These are phyloP conservation scores for Empis livida DNA, from an alignment of 2,888 invertebrate genomes.

Conservation along the genomic window DNA sequence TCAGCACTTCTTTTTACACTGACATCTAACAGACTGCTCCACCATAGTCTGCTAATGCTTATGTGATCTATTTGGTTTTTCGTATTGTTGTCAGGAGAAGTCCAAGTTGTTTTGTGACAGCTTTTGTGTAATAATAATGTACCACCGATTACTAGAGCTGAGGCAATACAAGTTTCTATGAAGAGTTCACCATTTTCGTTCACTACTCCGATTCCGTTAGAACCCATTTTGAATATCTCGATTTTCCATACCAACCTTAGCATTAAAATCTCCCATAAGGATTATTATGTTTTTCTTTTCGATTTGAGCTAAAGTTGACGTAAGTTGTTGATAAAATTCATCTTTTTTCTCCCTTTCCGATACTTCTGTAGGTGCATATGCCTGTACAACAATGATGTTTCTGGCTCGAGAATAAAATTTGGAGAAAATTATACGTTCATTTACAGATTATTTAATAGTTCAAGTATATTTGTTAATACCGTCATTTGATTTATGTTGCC, in stretches of 20 bases:
- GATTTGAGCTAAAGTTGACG: background rate
- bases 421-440: too few species aligned
- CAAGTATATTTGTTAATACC: too few species aligned
- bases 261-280: conserved; percentile 1
- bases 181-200: conserved; percentile 2
- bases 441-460: too few species aligned
- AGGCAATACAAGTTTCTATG: background rate
- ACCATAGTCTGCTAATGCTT: background rate
- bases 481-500: too few species aligned
- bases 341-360: background rate
- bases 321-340: background rate
- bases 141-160: background rate
- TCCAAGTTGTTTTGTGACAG: background rate
- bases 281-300: background rate
- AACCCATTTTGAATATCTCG: background rate
- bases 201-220: background rate
- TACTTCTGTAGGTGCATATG: conserved; percentile 1
- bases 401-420: too few species aligned
- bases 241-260: conserved; percentile 1
- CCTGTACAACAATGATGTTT: too few species aligned
- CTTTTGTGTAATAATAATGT: background rate
- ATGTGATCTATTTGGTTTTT: background rate
- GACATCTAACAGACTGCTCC: background rate
- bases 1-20: background rate
- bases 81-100: background rate